Evolutionary conservation across 2,797 vertebrate species (phyloP).

Genomic region (Malacoraja senta): DNA sequence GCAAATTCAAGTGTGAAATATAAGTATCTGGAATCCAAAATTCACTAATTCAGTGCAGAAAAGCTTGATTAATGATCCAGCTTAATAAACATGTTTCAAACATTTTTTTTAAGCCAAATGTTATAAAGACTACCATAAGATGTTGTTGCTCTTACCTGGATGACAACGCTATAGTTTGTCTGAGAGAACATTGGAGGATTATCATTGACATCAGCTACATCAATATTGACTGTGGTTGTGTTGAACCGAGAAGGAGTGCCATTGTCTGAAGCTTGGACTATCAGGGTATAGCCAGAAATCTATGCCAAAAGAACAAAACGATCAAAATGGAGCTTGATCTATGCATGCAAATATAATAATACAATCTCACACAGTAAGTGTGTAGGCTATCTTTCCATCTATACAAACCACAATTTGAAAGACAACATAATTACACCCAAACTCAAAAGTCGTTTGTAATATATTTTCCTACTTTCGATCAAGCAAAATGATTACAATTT

Average conservation of each 20-base stretch:
- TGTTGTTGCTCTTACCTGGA: constrained; percentile 69
- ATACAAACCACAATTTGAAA: not conserved
- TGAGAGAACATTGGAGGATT: constrained; percentile 87
- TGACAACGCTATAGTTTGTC: constrained; percentile 86
- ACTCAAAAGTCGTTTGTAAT: not conserved
- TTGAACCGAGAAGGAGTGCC: constrained; percentile 70
- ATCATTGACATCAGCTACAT: constrained; percentile 95
- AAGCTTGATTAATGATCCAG: not conserved
- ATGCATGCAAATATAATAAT: not conserved
- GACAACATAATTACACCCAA: not conserved
- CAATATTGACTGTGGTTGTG: constrained; percentile 81
- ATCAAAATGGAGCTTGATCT: not conserved
- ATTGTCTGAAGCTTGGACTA: constrained; percentile 77
- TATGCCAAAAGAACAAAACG: constrained; percentile 48
- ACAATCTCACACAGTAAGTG: not conserved
- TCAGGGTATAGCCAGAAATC: constrained; percentile 92
- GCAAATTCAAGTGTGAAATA: not conserved
- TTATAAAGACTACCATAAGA: not conserved
- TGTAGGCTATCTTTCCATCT: not conserved
- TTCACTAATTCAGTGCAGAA: not conserved
- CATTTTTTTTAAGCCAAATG: too few species aligned
- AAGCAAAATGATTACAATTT: not conserved
- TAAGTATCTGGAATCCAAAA: not conserved
- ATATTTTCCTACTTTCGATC: too few species aligned
- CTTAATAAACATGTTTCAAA: not conserved